These are phyloP conservation scores for Eretmocerus hayati DNA, from an alignment of 2,888 invertebrate species.

Conservation along the genomic window DNA sequence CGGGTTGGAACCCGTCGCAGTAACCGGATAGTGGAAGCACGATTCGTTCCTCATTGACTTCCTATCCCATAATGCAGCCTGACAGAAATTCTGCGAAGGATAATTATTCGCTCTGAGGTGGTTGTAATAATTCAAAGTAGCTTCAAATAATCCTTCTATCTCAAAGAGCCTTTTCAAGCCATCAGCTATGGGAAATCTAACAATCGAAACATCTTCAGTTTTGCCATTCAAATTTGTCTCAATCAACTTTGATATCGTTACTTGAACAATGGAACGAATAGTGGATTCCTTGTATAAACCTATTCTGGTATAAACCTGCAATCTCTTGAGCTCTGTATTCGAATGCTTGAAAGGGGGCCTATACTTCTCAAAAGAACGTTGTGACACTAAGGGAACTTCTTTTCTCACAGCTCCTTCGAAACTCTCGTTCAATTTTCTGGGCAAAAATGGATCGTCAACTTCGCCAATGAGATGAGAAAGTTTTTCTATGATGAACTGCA, in stretches of 20 bases:
- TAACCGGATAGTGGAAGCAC: slow-evolving; percentile 19
- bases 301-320: background rate
- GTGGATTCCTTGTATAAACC: background rate
- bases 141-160: slow-evolving; percentile 1
- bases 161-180: slow-evolving; percentile 8
- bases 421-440: background rate
- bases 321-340: slow-evolving; percentile 1
- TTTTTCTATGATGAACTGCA: background rate
- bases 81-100: no score
- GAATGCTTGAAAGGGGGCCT: background rate
- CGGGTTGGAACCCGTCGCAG: slow-evolving; percentile 17
- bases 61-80: no score
- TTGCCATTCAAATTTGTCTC: background rate
- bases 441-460: background rate
- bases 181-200: slow-evolving; percentile 5
- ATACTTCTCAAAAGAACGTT: background rate
- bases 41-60: slow-evolving; percentile 2
- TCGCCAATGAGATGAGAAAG: background rate
- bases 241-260: background rate
- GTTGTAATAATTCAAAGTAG: background rate
- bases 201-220: background rate
- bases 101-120: no score
- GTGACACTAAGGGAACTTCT: background rate
- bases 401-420: background rate
- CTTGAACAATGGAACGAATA: background rate